Percentiles rank a stretch among this genome's conserved stretches.
Evolutionary conservation across 2,797 vertebrate genomes (phyloP).

Genomic region (Pseudochromis fuscus): DNA sequence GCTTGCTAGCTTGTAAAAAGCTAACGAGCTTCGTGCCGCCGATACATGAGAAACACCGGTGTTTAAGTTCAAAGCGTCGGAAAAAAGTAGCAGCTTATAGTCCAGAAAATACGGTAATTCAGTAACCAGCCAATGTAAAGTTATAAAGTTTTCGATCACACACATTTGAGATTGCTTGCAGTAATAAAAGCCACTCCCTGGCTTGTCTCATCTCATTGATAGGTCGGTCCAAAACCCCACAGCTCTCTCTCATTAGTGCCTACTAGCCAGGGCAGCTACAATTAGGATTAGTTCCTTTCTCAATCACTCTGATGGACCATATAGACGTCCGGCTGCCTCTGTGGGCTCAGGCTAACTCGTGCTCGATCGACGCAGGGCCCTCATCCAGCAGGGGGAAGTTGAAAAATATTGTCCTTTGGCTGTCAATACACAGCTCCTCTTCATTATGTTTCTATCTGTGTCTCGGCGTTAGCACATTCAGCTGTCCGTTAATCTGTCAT

Average conservation of each 20-base stretch:
- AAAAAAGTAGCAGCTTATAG: no score
- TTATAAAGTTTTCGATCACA: no score
- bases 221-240: slow-evolving; percentile 46
- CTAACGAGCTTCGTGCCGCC: no score
- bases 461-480: slow-evolving; percentile 48
- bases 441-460: slow-evolving; percentile 52
- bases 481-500: slow-evolving; percentile 63
- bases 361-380: slow-evolving; percentile 29
- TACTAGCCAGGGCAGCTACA: slow-evolving; percentile 51
- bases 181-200: slow-evolving; percentile 14
- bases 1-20: no score
- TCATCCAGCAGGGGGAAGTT: slow-evolving; percentile 26
- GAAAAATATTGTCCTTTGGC: slow-evolving; percentile 40
- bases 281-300: slow-evolving; percentile 65
- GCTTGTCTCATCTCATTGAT: slow-evolving; percentile 25
- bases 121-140: no score
- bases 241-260: slow-evolving; percentile 62
- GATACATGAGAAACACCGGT: no score
- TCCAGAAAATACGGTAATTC: no score
- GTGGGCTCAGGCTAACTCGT: slow-evolving; percentile 24
- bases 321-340: slow-evolving; percentile 17
- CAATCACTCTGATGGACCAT: slow-evolving; percentile 60
- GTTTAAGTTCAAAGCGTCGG: no score
- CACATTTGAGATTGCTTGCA: neutral
- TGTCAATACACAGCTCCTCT: slow-evolving; percentile 54